phyloP scores from a whole-genome alignment of 2,888 invertebrate species.

The Eumacrocentrus americanus region DNA sequence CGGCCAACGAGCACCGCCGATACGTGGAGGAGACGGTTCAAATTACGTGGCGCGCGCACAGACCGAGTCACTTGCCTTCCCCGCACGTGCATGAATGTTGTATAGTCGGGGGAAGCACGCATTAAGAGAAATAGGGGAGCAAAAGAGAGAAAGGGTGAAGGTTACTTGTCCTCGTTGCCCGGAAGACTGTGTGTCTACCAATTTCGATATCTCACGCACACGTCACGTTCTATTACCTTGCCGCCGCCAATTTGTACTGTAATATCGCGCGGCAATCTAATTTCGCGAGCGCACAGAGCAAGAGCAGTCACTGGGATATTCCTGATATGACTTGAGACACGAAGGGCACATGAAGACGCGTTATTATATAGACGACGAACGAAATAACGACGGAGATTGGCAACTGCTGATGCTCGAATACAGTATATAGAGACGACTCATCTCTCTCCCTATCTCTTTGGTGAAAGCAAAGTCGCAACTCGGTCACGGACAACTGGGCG shows the following conservation, averaged over 20 bases:
- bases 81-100: constrained; percentile 4
- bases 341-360: background rate
- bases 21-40: background rate
- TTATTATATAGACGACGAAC: background rate
- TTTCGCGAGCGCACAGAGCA: constrained; percentile 9
- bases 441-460: background rate
- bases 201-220: constrained; percentile 28
- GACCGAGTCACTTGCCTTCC: background rate
- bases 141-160: background rate
- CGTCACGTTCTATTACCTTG: constrained; percentile 29
- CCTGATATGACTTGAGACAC: background rate
- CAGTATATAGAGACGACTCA: background rate
- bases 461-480: constrained; percentile 12
- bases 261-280: constrained; percentile 23
- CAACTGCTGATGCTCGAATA: background rate
- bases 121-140: constrained; percentile 1
- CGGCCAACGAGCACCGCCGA: background rate
- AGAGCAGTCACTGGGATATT: background rate
- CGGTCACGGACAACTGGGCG: background rate
- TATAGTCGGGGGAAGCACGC: background rate
- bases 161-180: constrained; percentile 22
- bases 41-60: background rate
- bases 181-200: constrained; percentile 14
- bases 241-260: constrained; percentile 21
- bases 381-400: background rate